A percentile compares a stretch with the other conserved stretches of the same genome.
Evolutionary conservation across 2,888 invertebrate species (phyloP).

Genomic region (Heliconius ismenius): DNA sequence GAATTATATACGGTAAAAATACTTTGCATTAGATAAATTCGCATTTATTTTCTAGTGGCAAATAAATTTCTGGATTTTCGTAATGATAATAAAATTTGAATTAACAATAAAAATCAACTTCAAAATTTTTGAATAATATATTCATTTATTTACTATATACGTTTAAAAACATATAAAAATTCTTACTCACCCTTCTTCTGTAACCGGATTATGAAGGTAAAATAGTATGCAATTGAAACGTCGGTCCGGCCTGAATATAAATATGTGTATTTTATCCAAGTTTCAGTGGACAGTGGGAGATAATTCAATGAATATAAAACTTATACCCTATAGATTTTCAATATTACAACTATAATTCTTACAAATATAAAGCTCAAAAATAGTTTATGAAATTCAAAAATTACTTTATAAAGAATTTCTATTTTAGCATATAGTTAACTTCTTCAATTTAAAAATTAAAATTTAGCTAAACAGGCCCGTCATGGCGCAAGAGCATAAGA

Average conservation of each 20-base stretch:
- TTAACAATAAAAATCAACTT: neutral
- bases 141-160: neutral
- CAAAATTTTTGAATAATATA: neutral
- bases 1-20: slow-evolving; percentile 6
- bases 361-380: neutral
- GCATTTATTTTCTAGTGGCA: neutral
- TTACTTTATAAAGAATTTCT: too few relatives aligned
- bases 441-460: too few relatives aligned
- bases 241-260: slow-evolving; percentile 75
- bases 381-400: neutral
- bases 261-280: slow-evolving; percentile 53
- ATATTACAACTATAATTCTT: slow-evolving; percentile 1
- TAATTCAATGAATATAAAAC: slow-evolving; percentile 70
- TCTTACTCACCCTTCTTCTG: slow-evolving; percentile 61
- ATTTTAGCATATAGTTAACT: too few relatives aligned
- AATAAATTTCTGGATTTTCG: neutral
- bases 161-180: slow-evolving; percentile 51
- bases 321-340: slow-evolving; percentile 42
- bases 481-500: too few relatives aligned
- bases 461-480: too few relatives aligned
- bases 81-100: neutral
- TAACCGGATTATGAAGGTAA: slow-evolving; percentile 73
- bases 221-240: slow-evolving; percentile 74
- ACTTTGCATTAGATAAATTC: neutral
- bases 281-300: slow-evolving; percentile 63